Conservation (phyloP, 2,113 vertebrate species). For the Nothoprocta perdicaria region DNA sequence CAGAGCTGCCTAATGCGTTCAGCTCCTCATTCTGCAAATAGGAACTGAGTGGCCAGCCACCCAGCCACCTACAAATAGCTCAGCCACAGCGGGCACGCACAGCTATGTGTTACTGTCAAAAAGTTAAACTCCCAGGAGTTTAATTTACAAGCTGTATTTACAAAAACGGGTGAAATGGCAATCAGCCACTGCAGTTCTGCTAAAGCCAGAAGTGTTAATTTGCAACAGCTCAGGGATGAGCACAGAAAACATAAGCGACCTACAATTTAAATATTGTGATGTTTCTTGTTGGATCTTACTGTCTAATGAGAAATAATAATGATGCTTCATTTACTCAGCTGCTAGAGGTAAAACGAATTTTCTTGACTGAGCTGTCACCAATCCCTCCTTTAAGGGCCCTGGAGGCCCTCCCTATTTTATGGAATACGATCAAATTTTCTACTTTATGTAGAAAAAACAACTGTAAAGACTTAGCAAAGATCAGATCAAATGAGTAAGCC, state of each 20-base stretch:
- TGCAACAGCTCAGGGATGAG: not conserved
- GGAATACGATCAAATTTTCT: not conserved
- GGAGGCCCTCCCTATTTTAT: not conserved
- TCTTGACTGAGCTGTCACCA: not conserved
- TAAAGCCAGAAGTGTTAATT: not conserved
- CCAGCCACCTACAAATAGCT: not conserved
- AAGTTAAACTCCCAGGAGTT: not conserved
- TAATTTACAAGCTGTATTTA: not conserved
- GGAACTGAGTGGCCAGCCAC: not conserved
- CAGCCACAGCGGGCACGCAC: accelerated
- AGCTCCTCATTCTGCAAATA: not conserved
- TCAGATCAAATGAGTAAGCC: not conserved
- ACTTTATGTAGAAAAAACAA: accelerated
- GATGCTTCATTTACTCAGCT: not conserved
- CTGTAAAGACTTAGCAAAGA: not conserved
- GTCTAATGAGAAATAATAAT: not conserved
- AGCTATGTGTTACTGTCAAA: accelerated
- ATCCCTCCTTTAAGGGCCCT: not conserved
- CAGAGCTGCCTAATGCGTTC: not conserved
- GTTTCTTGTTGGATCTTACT: not conserved
- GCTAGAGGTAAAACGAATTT: not conserved
- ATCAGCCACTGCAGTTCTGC: not conserved
- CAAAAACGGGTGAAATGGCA: not conserved
- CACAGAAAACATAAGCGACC: not conserved
- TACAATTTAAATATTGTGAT: not conserved